Percentiles rank a stretch among this genome's conserved stretches.
Conservation (phyloP, 2,113 vertebrate species). For the Phodopus roborovskii region DNA sequence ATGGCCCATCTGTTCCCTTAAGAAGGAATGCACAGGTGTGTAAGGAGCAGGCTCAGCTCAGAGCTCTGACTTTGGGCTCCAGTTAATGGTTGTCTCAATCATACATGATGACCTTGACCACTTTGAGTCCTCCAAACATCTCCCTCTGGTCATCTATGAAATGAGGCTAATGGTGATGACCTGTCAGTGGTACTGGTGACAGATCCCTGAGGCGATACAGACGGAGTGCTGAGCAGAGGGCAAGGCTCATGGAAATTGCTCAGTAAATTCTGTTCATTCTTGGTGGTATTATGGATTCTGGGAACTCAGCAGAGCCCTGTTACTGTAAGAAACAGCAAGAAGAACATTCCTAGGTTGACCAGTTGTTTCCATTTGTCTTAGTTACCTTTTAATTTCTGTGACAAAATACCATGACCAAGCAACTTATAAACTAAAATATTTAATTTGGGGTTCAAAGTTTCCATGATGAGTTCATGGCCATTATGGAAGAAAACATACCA, state of each 20-base stretch:
- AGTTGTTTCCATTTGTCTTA: not conserved
- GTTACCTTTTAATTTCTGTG: not conserved
- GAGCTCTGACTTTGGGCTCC: not conserved
- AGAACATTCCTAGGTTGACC: not conserved
- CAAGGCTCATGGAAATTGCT: not conserved
- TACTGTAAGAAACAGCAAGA: not conserved
- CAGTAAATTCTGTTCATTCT: not conserved
- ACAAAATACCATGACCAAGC: not conserved
- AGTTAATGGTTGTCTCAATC: not conserved
- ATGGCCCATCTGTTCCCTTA: not conserved
- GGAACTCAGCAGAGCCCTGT: not conserved
- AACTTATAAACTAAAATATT: not conserved
- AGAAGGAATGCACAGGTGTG: not conserved
- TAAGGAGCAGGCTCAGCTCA: not conserved
- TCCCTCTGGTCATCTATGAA: slow-evolving; percentile 52
- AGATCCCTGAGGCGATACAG: not conserved
- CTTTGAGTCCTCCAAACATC: not conserved
- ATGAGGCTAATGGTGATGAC: slow-evolving; percentile 12
- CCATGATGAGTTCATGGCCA: not conserved
- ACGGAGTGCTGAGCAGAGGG: not conserved
- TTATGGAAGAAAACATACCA: not conserved
- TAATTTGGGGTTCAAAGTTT: not conserved
- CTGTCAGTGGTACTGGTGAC: not conserved
- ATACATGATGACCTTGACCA: not conserved
- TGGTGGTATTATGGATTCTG: not conserved